These are phyloP conservation scores for Drosophila eugracilis DNA, from an alignment of 1,140 invertebrate species.

Conservation along the genomic window DNA sequence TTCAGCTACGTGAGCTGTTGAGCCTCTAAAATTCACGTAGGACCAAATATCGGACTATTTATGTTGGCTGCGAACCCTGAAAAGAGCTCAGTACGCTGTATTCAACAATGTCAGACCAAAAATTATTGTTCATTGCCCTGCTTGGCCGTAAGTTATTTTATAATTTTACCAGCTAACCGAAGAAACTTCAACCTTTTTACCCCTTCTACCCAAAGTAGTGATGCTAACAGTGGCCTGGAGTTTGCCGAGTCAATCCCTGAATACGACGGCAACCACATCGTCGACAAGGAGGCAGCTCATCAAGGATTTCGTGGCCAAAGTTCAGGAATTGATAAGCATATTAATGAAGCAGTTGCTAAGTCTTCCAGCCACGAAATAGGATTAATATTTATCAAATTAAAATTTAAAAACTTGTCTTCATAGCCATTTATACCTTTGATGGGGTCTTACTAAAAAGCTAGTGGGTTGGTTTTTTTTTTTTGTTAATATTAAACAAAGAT, in stretches of 20 bases:
- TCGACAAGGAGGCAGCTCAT: slow-evolving; percentile 27
- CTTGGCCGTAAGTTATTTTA: slow-evolving; percentile 18
- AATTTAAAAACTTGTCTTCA: too few species aligned
- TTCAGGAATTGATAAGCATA: slow-evolving; percentile 46
- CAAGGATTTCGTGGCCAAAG: slow-evolving; percentile 41
- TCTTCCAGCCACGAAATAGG: slow-evolving; percentile 10
- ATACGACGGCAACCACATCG: background rate
- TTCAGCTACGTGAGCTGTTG: slow-evolving; percentile 17
- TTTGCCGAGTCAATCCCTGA: slow-evolving; percentile 8
- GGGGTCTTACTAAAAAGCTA: background rate
- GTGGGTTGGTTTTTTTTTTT: too few species aligned
- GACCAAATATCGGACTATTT: slow-evolving; percentile 34
- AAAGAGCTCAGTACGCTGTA: slow-evolving; percentile 14
- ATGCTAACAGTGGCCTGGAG: slow-evolving; percentile 12
- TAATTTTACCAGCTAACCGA: background rate
- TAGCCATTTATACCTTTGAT: background rate
- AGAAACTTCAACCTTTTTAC: background rate
- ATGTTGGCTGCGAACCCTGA: background rate
- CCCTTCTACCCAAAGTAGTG: background rate
- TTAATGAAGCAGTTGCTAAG: slow-evolving; percentile 33
- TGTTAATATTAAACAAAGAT: background rate
- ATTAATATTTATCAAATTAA: background rate
- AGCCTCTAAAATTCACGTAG: slow-evolving; percentile 16
- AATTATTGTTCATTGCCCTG: slow-evolving; percentile 20
- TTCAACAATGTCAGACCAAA: slow-evolving; percentile 9